Evolutionary conservation across 1,140 invertebrate species (phyloP), one percentile per base, ranked within the genome.

Genomic region (Drosophila rhopaloa): DNA sequence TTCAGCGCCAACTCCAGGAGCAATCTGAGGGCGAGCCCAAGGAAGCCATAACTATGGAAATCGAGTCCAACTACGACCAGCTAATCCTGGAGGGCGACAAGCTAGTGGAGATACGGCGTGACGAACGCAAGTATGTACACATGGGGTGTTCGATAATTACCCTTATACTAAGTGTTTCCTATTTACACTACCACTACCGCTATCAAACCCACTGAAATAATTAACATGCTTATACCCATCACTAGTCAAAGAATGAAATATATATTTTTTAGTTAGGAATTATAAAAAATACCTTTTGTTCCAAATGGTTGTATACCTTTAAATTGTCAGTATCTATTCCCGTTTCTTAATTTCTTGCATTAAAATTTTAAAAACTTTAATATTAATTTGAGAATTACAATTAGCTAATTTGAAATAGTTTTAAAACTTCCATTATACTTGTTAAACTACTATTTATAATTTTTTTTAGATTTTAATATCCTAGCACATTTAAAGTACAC

Each of bases 11-110:
- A 14, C 57, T 92, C 2, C 90, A 91, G 57, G 85, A 90, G 41
- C 91, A 92, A 43, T 73, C 80, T 27, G 91, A 92, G 47, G 79
- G 86, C 44, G 91, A 92, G 6, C 88, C 91, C 14, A 91, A 90
- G 50, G 91, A 92, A 55, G 55, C 84, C 3, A 66, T 92, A 35
- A 84, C 90, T 32, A 90, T 92, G 90, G 79, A 92, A 80, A 91
- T 92, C 16, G 91, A 92, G 61, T 78, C 89, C 37, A 92, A 91
- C 66, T 92, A 92, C 16, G 91, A 92, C 81, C 85, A 92, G 37
- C 57, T 92, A 16, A 91, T 92, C 70, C 48, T 84, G 24, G 91
- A 92, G 50, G 91, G 91, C 0, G 91, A 92, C 61, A 92, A 92
- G 29, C 43, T 92, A 47, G 79, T 92, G 35, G 89, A 91, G 47